phyloP scores from a whole-genome alignment of 2,797 vertebrate species.

The Anguilla obscura region DNA sequence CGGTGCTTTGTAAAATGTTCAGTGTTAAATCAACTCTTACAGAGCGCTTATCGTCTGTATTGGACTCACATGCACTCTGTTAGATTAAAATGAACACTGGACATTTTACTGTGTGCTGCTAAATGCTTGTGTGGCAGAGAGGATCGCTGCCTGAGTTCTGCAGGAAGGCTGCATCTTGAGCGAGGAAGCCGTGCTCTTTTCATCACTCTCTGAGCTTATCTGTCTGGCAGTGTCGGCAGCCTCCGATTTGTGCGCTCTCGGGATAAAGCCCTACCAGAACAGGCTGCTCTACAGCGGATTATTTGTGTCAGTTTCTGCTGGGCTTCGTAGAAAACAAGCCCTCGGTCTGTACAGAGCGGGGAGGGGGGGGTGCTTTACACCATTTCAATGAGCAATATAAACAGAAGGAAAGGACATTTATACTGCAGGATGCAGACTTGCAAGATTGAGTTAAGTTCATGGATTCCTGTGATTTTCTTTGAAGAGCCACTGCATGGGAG shows the following conservation, averaged over 20 bases:
- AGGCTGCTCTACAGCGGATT: not conserved
- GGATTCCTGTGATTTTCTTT: not conserved
- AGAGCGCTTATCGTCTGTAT: not conserved
- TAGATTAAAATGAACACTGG: not conserved
- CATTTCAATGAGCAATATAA: not conserved
- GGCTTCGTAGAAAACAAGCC: not conserved
- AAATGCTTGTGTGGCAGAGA: not conserved
- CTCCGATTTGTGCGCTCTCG: not conserved
- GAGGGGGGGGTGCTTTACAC: not conserved
- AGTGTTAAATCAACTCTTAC: not conserved
- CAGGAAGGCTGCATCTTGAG: not conserved
- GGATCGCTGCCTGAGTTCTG: not conserved
- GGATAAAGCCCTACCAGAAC: not conserved
- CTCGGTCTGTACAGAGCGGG: not conserved
- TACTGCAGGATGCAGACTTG: not conserved
- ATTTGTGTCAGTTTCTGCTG: constrained; percentile 15
- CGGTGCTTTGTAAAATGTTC: not conserved
- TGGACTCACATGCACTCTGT: not conserved
- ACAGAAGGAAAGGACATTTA: not conserved
- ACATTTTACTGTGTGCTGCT: not conserved
- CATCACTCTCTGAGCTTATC: constrained; percentile 12
- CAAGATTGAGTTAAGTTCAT: not conserved
- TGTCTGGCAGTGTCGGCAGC: not conserved
- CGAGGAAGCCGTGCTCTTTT: constrained; percentile 6
- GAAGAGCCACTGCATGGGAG: constrained; percentile 14